Evolutionary conservation across 2,113 vertebrate species (phyloP), one percentile per base, ranked within the genome.

Genomic region (Sander vitreus): DNA sequence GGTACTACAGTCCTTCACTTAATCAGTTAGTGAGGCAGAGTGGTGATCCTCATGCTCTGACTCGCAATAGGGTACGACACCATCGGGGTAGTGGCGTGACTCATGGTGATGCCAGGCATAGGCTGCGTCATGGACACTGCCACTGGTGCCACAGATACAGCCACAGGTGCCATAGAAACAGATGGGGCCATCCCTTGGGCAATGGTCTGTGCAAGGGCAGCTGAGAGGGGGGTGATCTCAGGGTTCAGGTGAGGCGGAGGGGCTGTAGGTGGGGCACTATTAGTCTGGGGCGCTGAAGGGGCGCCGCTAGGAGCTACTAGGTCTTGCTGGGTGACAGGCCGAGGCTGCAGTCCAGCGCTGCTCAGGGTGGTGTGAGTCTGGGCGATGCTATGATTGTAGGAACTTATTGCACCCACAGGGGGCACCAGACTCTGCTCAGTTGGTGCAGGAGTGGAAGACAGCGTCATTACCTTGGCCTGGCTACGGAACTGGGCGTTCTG

Each of bases 361-460:
- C 98, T 99, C 89, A 99, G 96, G 14, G 98, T 99, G 78, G 98
- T 99, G 94, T 99, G 98, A 1, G 98, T 99, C 96, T 99, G 98
- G 0, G 98, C 98, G 5, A 99, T 98, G 95, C 97, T 95, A 78
- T 99, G 98, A 89, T 98, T 99, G 94, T 99, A 99, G 90, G 97
- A 99, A 90, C 97, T 96, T 0, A 99, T 96, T 4, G 97, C 95
- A 4, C 97, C 97, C 76, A 99, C 97, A 0, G 97, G 95, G 70
- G 97, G 96, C 1, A 93, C 97, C 92, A 99, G 88, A 73, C 93
- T 96, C 94, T 99, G 98, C 92, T 99, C 98, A 2, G 93, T 94
- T 27, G 96, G 96, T 0, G 97, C 93, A 5, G 97, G 95, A 0
- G 97, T 97, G 83, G 98, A 97, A 62, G 97, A 97, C 8, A 99